Base-by-base conservation (phyloP, 2,113 vertebrate genomes). In the Centrocercus urophasianus region DNA sequence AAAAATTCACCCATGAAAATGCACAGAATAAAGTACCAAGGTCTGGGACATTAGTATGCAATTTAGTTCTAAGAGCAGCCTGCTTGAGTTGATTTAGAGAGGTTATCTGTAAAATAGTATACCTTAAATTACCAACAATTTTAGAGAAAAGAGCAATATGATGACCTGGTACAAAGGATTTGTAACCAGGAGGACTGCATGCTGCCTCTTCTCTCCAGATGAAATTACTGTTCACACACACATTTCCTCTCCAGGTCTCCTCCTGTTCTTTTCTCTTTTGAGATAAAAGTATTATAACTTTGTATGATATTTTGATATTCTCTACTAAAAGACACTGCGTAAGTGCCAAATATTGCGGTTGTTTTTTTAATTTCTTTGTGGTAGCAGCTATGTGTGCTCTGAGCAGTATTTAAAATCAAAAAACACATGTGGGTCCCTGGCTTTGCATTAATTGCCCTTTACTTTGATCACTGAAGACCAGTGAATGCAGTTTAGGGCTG, bases 391-490 rank as follows among this genome's bases (percentile, higher is more conserved):
- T 72, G 52, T 80, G 79, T 77, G 60, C 91, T 91, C 67, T 92
- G 48, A 65, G 83, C 61, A 32, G 56, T 86, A 40, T 85, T 88
- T 93, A 57, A 96, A 91, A 88, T 95, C 69, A 89, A 86, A 56
- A 66, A 67, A 69, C 3, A 10, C 43, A 70, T 36, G 67, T 80
- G 60, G 80, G 67, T 38, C 30, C n/a, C 56, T 82, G 54, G 48
- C 50, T 94, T 82, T 92, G 83, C 57, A 47, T 85, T 93, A 94
- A 83, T 94, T 95, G 81, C n/a, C 61, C 81, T 92, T 93, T 75
- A 32, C 82, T 95, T 96, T 92, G 67, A 87, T 78, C 85, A 86
- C 88, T 54, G 38, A 93, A 92, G 70, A 77, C 47, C 76, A 86
- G 40, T 72, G 77, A 93, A 88, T 43, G 56, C 50, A 59, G 50